Conservation (phyloP, 2,888 invertebrate genomes). For the Argyra leucocephala region DNA sequence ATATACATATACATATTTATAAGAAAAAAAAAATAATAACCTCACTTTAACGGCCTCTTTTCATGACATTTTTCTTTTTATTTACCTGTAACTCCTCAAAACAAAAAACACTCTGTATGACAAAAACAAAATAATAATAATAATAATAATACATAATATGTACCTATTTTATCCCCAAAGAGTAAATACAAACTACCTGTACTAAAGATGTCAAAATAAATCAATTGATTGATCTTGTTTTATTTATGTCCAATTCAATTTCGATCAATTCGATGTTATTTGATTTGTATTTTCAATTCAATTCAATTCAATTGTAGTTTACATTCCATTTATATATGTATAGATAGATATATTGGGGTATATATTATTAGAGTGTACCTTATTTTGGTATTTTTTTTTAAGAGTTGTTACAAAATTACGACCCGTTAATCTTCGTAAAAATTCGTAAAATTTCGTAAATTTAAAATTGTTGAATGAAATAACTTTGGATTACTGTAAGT, state of each 20-base stretch:
- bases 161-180: background rate
- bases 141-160: no score
- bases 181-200: constrained; percentile 3
- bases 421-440: no score
- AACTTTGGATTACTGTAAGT: no score
- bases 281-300: background rate
- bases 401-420: no score
- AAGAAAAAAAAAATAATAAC: background rate
- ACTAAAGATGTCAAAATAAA: constrained; percentile 40
- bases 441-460: no score
- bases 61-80: constrained; percentile 1
- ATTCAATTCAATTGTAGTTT: background rate
- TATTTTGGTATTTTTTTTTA: no score
- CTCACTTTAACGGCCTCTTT: background rate
- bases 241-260: constrained; percentile 45
- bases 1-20: background rate
- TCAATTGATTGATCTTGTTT: constrained; percentile 45
- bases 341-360: no score
- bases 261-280: constrained; percentile 32
- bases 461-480: no score
- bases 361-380: no score
- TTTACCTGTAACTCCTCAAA: background rate
- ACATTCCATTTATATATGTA: no score
- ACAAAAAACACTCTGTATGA: background rate
- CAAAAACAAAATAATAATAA: background rate